Conservation (phyloP, 2,888 invertebrate species). For the Lottia gigantea region DNA sequence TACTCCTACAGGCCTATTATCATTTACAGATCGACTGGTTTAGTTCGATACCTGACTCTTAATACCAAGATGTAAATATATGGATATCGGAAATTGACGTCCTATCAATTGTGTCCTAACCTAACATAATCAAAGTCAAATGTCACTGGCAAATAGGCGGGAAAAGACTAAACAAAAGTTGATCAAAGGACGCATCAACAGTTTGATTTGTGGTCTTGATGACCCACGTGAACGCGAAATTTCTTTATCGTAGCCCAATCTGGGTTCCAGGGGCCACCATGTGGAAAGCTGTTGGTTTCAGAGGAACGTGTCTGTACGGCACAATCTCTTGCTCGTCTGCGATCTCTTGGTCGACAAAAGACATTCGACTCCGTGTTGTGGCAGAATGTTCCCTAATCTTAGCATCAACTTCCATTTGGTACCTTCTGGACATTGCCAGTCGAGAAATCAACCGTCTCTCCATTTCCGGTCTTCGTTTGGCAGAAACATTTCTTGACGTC, state of each 20-base stretch:
- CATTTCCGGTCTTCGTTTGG: constrained; percentile 1
- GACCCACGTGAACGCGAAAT: no score
- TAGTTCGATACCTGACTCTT: no score
- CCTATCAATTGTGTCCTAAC: no score
- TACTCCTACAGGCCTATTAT: no score
- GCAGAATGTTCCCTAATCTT: background rate
- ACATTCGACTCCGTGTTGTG: background rate
- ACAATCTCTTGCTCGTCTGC: background rate
- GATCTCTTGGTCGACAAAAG: background rate
- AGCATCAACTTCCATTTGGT: constrained; percentile 3
- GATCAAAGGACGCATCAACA: no score
- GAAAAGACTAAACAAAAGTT: no score
- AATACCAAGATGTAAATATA: no score
- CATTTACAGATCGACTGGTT: no score
- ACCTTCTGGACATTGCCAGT: background rate
- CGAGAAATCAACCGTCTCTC: background rate
- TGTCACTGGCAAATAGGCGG: no score
- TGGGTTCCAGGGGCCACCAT: background rate
- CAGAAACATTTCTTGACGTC: constrained; percentile 10
- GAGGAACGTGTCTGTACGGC: background rate
- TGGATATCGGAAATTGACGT: no score
- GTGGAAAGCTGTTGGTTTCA: background rate
- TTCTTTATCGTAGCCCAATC: background rate
- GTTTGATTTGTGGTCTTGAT: no score
- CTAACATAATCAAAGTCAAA: no score